Percentiles rank a stretch among this genome's conserved stretches.
Conservation (phyloP, 2,888 invertebrate genomes). For the Temnothorax rugatulus region DNA sequence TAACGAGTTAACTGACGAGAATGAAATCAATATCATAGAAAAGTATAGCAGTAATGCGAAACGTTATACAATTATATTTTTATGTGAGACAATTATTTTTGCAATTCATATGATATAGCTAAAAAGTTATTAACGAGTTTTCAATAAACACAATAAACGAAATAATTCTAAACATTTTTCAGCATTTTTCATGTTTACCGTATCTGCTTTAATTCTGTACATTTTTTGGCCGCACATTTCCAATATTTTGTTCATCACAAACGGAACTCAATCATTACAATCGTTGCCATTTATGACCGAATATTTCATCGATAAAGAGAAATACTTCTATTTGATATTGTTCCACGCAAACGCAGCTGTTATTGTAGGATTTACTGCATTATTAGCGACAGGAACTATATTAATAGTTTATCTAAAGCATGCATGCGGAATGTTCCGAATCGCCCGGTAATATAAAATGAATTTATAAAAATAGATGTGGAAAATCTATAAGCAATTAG, state of each 20-base stretch:
- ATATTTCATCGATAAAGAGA: constrained; percentile 23
- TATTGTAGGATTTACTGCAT: accelerated
- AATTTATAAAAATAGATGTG: neutral
- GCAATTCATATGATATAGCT: neutral
- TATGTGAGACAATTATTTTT: neutral
- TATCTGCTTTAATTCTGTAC: neutral
- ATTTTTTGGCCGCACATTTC: neutral
- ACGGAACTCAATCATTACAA: neutral
- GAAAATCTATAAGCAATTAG: neutral
- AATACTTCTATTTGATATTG: neutral
- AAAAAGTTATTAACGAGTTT: neutral
- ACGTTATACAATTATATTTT: neutral
- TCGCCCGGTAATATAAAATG: neutral
- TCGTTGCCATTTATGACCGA: neutral
- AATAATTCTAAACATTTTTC: neutral
- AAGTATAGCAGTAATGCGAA: neutral
- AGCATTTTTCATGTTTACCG: neutral
- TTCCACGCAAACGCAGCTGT: neutral
- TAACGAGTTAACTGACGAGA: neutral
- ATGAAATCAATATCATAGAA: constrained; percentile 15
- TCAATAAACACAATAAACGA: neutral
- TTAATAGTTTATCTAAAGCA: neutral
- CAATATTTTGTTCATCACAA: neutral
- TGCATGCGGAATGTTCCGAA: constrained; percentile 20
- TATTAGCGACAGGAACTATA: neutral